Evolutionary conservation across 2,888 invertebrate genomes (phyloP), one percentile per base, ranked within the genome.

Genomic region (Zaprionus lineosus): DNA sequence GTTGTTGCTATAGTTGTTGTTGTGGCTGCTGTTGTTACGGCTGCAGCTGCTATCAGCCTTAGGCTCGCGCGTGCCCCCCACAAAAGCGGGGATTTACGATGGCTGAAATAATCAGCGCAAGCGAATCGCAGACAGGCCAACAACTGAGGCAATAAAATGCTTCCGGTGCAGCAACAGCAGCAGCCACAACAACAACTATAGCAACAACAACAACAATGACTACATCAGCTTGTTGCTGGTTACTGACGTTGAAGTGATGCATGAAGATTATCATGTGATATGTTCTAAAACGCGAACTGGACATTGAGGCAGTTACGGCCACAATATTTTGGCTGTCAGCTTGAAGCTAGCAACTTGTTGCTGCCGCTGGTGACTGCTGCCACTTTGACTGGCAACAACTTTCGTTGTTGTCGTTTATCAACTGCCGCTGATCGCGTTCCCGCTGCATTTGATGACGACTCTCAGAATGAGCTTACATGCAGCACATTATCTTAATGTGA

Each of bases 201-300:
- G 19, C 69, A 36, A 34, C 61, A 51, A 12, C 63, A 39, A 19
- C 62, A 59, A 59, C 79, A 69, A 18, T 81, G 71, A 43, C 59
- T 44, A 57, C 75, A 65, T 18, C 84, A 74, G 46, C 60, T 44
- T 28, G 52, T 51, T 64, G 61, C 48, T 34, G 53, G 52, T 56
- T 64, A 61, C 73, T 78, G 73, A 74, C 71, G 65, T 81, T 62
- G 65, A 84, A 78, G 77, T 84, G 84, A 84, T 86, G 86, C 84
- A 84, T 87, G 83, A 69, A 84, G 84, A 86, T 84, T 84, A 84
- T 86, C 84, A 74, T 78, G 70, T 78, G 84, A 84, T 84, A 86
- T 74, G 83, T 81, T 86, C 74, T 68, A 81, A 78, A 77, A 48
- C 60, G 79, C 57, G 59, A 9, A 37, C 50, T 84, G 70, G 68